These are phyloP conservation scores for Myiotriccus ornatus DNA, from an alignment of 2,797 vertebrate genomes.

Conservation along the genomic window DNA sequence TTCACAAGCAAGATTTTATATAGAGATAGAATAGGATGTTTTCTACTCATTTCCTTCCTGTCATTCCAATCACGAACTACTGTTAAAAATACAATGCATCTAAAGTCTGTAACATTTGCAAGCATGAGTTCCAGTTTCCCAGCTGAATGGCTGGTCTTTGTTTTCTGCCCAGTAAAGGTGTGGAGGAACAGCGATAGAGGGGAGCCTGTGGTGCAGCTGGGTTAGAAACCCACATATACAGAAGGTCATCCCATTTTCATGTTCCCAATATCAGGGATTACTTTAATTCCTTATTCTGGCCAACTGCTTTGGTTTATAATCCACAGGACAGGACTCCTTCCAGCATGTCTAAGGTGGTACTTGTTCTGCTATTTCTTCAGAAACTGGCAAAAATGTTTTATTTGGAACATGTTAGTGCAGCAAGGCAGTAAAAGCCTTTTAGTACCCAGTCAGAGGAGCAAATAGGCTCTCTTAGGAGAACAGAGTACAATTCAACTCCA, in stretches of 20 bases:
- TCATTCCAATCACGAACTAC: slow-evolving; percentile 37
- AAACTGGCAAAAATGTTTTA: background rate
- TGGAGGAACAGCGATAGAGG: background rate
- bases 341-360: background rate
- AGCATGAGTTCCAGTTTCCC: background rate
- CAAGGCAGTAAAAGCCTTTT: background rate
- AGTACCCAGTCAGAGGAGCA: background rate
- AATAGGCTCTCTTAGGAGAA: background rate
- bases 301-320: slow-evolving; percentile 18
- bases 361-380: background rate
- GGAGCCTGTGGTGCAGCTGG: background rate
- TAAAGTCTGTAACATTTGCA: background rate
- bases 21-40: slow-evolving; percentile 54
- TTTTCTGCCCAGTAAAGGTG: background rate
- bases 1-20: slow-evolving; percentile 47
- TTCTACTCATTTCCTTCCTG: slow-evolving; percentile 57
- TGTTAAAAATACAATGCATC: slow-evolving; percentile 46
- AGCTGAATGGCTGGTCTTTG: background rate
- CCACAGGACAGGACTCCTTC: background rate
- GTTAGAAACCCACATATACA: background rate
- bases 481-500: background rate
- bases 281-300: slow-evolving; percentile 46
- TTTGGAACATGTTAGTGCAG: slow-evolving; percentile 12
- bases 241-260: slow-evolving; percentile 38
- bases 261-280: slow-evolving; percentile 35